Conservation (phyloP, 2,797 vertebrate genomes). For the Artibeus lituratus region DNA sequence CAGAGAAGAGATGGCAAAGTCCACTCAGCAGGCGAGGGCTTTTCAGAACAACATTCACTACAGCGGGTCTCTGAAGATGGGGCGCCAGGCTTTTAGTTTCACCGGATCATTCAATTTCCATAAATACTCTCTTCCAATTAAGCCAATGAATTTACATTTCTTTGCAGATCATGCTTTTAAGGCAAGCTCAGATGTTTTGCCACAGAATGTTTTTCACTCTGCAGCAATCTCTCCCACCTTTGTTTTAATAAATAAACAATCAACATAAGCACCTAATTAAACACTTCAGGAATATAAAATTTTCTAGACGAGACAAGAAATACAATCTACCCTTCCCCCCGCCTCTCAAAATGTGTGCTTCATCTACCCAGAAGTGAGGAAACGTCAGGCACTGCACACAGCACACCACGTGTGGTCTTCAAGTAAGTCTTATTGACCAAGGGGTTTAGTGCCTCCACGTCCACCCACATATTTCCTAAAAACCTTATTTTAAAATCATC, state of each 20-base stretch:
- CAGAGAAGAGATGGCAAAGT: constrained; percentile 14
- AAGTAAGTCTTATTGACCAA: not conserved
- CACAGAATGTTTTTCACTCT: not conserved
- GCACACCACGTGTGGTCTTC: not conserved
- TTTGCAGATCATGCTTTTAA: constrained; percentile 38
- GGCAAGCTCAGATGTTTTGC: not conserved
- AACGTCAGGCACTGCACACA: not conserved
- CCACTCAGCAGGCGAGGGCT: not conserved
- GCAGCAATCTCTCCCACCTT: not conserved
- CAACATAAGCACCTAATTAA: constrained; percentile 24
- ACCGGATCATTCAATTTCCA: constrained; percentile 30
- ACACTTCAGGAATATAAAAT: constrained; percentile 23
- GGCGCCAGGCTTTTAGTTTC: constrained; percentile 36
- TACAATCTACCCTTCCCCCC: not conserved
- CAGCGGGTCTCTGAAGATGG: constrained; percentile 6
- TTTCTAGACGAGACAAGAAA: not conserved
- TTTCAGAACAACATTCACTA: not conserved
- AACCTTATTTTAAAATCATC: not conserved
- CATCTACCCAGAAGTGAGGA: not conserved
- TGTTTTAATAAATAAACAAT: constrained; percentile 51
- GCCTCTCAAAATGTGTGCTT: not conserved
- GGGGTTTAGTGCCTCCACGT: not conserved
- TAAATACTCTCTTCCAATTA: constrained; percentile 60
- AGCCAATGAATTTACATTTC: constrained; percentile 60
- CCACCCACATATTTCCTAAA: not conserved